Evolutionary conservation across 1,140 invertebrate genomes (phyloP), one percentile per base, ranked within the genome.

Genomic region (Pseudachorutes palmiensis): DNA sequence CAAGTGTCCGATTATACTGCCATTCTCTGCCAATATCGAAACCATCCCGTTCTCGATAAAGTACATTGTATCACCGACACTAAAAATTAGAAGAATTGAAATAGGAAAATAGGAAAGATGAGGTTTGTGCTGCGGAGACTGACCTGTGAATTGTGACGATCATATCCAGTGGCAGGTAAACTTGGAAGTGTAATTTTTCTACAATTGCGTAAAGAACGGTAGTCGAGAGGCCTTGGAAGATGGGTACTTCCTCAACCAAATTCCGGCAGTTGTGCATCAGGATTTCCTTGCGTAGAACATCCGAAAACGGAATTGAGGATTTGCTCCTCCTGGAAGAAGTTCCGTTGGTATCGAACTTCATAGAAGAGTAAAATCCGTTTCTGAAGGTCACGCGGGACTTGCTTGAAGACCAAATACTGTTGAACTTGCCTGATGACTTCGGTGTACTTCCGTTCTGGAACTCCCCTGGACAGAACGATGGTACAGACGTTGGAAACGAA

Each of bases 321-420:
- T 12, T 48, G 19, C 14, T 64, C 36, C 41, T 72, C 70, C 32
- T 64, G 67, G 60, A 72, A 72, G 41, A 61, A 72, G 31, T 66
- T 65, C 12, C 66, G 19, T 16, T 66, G 62, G 45, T 68, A 72
- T 1, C 66, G 57, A 26, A 62, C 58, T 28, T 70, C 64, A 28
- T 68, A 70, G 57, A 68, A 72, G 9, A 64, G 31, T 26, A 64
- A 2, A 0, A 72, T 64, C 14, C 68, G 51, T 29, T 60, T 57
- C 33, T 70, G 71, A 9, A 72, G 57, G 30, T 69, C 63, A 16
- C 55, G 65, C 16, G 71, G 71, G 12, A 72, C 48, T 68, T 72
- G 71, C 22, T 72, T 70, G 57, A 72, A 72, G 45, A 48, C 26
- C 66, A 72, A 60, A 51, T 72, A 72, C 49, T 72, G 65, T 32